Conservation (phyloP, 1,140 invertebrate species). For the Ylistrum balloti region DNA sequence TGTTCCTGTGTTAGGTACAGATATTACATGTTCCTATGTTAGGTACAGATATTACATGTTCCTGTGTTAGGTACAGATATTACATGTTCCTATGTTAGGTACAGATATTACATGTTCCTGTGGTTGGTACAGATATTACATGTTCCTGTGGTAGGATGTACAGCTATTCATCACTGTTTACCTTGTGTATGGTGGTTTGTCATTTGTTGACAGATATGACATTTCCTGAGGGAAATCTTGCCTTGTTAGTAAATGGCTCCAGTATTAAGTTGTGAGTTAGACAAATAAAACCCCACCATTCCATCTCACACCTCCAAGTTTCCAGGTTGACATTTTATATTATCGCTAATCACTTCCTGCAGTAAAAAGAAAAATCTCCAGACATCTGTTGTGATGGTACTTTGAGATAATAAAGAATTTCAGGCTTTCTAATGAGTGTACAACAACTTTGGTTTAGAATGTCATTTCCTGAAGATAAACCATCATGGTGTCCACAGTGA, state of each 20-base stretch:
- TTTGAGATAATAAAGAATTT: not conserved
- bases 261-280: not conserved
- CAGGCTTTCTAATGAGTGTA: not conserved
- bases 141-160: not conserved
- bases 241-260: conserved; percentile 19
- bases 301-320: not conserved
- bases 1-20: too few relatives aligned
- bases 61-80: too few relatives aligned
- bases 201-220: not conserved
- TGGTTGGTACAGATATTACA: not conserved
- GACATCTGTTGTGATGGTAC: not conserved
- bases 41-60: too few relatives aligned
- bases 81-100: too few relatives aligned
- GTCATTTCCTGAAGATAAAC: too few relatives aligned
- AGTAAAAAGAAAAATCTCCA: not conserved
- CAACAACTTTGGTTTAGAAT: not conserved
- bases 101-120: too few relatives aligned
- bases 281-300: not conserved
- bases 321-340: conserved; percentile 17
- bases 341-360: conserved; percentile 20
- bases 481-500: too few relatives aligned
- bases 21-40: too few relatives aligned
- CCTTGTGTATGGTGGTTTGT: not conserved
- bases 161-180: not conserved
- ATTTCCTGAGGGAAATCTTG: conserved; percentile 11